Base-by-base conservation (phyloP, 2,888 invertebrate species). In the Rhagium mordax region DNA sequence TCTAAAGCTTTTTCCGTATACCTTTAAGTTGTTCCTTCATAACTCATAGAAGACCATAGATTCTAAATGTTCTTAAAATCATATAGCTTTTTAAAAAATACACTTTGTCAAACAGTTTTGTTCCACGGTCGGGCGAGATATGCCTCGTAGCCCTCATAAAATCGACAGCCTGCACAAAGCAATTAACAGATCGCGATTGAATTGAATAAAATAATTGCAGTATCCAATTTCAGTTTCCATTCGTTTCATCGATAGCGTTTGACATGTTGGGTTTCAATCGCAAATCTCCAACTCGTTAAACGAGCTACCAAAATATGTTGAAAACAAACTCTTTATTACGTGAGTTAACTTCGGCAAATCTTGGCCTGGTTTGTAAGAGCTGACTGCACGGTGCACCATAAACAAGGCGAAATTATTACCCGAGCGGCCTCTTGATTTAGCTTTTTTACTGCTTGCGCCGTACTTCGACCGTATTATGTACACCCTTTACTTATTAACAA, bases 361-460 rank as follows among this genome's bases (percentile, higher is more conserved):
- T 59, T 16, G 15, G 2, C 4, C 59, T n/a, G 3, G 27, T 33
- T 15, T 33, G 33, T 18, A 33, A 59, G 16, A 15, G 59, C 59
- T 33, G 59, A 33, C 33, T 59, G 59, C 59, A 59, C 59, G 33
- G 2, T 59, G 33, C 59, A 33, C 59, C 55, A 24, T 55, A 55
- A 21, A 24, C 55, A 55, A n/a, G n/a, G n/a, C n/a, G n/a, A 4
- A 20, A 24, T 55, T 24, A 33, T 18, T 33, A 18, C 33, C 59
- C 55, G 8, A 18, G 18, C 59, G 16, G 59, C 59, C 59, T 16
- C 24, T 13, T 27, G 55, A 24, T 55, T 55, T 59, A 4, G 59
- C 16, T 33, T 59, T 57, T 59, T 33, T 59, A 59, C 15, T 29
- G 59, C 59, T 59, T 59, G 6, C 33, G 59, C 33, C 15, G 33